phyloP scores from a whole-genome alignment of 2,888 invertebrate genomes.

The Chironomus tentans region DNA sequence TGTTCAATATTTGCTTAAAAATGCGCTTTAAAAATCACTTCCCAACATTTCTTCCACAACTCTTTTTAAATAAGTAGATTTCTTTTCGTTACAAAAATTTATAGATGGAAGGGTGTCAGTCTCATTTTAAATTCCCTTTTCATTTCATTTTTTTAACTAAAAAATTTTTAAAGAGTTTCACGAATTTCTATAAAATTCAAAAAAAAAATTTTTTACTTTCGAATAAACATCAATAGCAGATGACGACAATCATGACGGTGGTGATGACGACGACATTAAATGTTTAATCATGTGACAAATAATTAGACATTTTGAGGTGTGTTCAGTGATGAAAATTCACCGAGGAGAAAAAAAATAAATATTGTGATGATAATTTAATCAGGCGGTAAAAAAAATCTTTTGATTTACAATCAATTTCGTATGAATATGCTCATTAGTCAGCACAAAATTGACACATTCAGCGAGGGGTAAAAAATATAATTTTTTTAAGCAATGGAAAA shows the following conservation, averaged over 20 bases:
- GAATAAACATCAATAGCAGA: background rate
- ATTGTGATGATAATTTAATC: background rate
- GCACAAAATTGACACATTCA: background rate
- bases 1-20: no score
- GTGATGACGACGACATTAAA: background rate
- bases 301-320: constrained; percentile 16
- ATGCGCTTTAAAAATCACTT: no score
- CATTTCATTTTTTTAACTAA: no score
- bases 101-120: background rate
- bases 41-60: no score
- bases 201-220: no score
- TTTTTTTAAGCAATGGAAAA: no score
- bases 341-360: background rate
- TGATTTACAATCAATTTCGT: constrained; percentile 17
- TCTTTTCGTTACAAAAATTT: no score
- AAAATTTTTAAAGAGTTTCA: no score
- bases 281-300: constrained; percentile 26
- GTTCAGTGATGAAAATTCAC: background rate
- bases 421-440: constrained; percentile 19
- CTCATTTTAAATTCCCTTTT: background rate
- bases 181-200: no score
- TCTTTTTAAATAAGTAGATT: no score
- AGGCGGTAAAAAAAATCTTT: background rate
- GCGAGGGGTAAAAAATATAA: background rate
- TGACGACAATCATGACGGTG: background rate